Conservation (phyloP, 2,888 invertebrate species). For the Lapara coniferarum region DNA sequence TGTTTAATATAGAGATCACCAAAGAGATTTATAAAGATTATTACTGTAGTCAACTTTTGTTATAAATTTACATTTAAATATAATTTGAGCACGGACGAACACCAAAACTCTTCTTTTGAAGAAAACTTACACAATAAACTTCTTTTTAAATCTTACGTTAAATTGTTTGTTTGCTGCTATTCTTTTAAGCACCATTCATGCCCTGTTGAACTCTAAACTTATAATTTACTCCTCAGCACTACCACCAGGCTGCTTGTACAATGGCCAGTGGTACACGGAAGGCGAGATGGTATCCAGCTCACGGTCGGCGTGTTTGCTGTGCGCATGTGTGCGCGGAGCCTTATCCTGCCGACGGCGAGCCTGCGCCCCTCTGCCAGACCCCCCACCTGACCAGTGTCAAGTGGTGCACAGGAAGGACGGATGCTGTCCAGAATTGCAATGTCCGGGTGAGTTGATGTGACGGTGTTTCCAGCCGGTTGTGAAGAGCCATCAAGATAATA, state of each 20-base stretch:
- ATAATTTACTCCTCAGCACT: conserved; percentile 36
- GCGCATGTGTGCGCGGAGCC: conserved; percentile 88
- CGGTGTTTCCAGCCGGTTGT: too few relatives aligned
- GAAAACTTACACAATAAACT: too few relatives aligned
- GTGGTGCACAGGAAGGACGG: conserved; percentile 86
- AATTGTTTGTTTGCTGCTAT: too few relatives aligned
- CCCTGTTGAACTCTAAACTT: too few relatives aligned
- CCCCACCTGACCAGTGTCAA: conserved; percentile 89
- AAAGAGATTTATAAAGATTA: too few relatives aligned
- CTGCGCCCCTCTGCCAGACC: conserved; percentile 89
- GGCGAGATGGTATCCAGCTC: conserved; percentile 85
- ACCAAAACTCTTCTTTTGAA: too few relatives aligned
- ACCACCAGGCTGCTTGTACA: conserved; percentile 87
- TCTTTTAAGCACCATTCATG: too few relatives aligned
- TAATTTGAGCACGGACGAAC: too few relatives aligned
- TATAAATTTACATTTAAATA: too few relatives aligned
- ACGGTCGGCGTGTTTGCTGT: conserved; percentile 90
- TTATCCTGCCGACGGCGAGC: conserved; percentile 90
- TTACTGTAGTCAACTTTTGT: too few relatives aligned
- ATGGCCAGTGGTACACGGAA: conserved; percentile 86
- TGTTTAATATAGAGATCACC: too few relatives aligned
- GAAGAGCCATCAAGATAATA: conserved; percentile 1
- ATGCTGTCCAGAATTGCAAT: conserved; percentile 91
- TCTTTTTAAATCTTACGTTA: too few relatives aligned
- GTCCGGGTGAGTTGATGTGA: conserved; percentile 81